Conservation (phyloP, 2,888 invertebrate species). For the Conomelus anceps region DNA sequence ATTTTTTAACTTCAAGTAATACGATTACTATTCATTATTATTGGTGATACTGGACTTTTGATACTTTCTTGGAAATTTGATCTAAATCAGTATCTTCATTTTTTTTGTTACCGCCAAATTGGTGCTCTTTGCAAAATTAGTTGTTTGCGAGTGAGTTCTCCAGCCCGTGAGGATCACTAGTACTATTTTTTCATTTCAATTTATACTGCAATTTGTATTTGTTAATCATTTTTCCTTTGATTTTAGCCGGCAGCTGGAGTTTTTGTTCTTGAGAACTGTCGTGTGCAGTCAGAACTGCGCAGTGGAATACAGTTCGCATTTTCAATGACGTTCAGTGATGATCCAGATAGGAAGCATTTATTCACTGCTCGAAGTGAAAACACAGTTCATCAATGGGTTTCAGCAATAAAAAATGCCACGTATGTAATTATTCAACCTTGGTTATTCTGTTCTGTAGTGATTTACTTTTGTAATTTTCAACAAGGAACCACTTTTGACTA, state of each 20-base stretch:
- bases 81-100: too few relatives aligned
- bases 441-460: background rate
- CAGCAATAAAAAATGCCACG: conserved; percentile 57
- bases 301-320: conserved; percentile 63
- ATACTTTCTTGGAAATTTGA: too few relatives aligned
- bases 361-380: conserved; percentile 64
- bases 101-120: too few relatives aligned
- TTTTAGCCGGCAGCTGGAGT: conserved; percentile 57
- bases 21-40: too few relatives aligned
- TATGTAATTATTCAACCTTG: conserved; percentile 29
- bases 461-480: background rate
- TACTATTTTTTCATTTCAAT: background rate
- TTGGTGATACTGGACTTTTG: too few relatives aligned
- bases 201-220: background rate
- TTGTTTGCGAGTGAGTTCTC: too few relatives aligned
- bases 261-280: conserved; percentile 66
- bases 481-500: background rate
- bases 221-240: background rate
- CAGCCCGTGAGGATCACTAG: too few relatives aligned
- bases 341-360: conserved; percentile 60
- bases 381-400: conserved; percentile 65
- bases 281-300: conserved; percentile 59
- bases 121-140: too few relatives aligned
- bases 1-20: too few relatives aligned
- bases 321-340: conserved; percentile 61